Base-by-base conservation (phyloP, 2,113 vertebrate genomes). In the Dasypus novemcinctus region DNA sequence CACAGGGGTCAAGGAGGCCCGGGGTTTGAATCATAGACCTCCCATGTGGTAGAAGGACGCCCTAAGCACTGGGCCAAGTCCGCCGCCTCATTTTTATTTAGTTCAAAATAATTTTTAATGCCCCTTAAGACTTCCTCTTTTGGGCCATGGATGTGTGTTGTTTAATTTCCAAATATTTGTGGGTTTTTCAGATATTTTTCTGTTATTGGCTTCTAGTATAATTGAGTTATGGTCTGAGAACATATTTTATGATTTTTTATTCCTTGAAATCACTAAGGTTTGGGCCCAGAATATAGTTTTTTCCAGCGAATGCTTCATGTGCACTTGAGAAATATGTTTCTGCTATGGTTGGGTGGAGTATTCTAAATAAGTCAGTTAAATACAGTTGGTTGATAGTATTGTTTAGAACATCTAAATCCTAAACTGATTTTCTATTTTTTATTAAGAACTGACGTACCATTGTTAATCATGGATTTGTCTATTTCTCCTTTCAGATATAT, bases 281-380 rank as follows among this genome's bases (percentile, higher is more conserved):
- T 83, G 59, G 33, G 38, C 52, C 14, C 4, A 89, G 10, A 95
- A 84, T 63, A 84, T 33, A 80, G n/a, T 78, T 84, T 91, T 95
- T 61, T 12, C 83, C n/a, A 15, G 71, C 61, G 36, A 91, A 46
- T 49, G 4, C 41, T 82, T 52, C 36, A 59, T 20, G 31, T 49
- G 74, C 36, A 90, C 31, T 49, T 78, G 27, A 87, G 80, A 91
- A 89, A 54, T 79, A 78, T 52, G n/a, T 41, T 91, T 93, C 33
- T 88, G 71, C 17, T 57, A 18, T 68, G 87, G 36, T 23, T 20
- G n/a, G 25, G 33, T 69, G 33, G 25, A 38, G 27, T 49, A 13
- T 46, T 83, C 27, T 61, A 54, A 46, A 96, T 27, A 31, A 43
- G 71, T 83, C 54, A 38, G 12, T 90, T 81, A 76, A 43, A 86